phyloP scores from a whole-genome alignment of 1,140 invertebrate genomes.

The Drosophila parabipectinata region DNA sequence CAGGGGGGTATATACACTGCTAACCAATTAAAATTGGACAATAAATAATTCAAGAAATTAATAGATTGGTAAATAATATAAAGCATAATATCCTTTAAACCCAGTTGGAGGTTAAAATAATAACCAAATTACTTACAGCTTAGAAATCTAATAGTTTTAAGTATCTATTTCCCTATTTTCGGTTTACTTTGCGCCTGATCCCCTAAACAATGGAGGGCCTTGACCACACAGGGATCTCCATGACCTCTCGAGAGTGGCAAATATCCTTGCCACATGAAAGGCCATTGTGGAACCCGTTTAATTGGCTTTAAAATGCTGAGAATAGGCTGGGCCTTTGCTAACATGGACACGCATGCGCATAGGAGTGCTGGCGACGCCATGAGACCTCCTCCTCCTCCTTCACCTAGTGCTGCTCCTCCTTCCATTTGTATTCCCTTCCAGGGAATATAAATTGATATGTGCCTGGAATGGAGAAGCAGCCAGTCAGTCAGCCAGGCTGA shows the following conservation, averaged over 20 bases:
- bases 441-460: conserved; percentile 59
- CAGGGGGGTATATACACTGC: background rate
- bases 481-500: conserved; percentile 1
- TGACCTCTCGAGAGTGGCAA: background rate
- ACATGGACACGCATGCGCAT: conserved; percentile 52
- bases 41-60: background rate
- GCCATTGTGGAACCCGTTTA: conserved; percentile 58
- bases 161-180: background rate
- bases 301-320: conserved; percentile 61
- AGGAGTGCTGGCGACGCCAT: conserved; percentile 40
- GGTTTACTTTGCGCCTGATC: background rate
- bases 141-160: background rate
- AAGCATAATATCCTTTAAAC: too few relatives aligned
- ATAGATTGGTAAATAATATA: background rate
- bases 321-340: conserved; percentile 50
- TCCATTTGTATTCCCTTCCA: conserved; percentile 16
- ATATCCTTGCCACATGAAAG: conserved; percentile 6
- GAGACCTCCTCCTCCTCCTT: conserved; percentile 28
- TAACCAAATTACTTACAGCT: background rate
- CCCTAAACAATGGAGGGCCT: background rate
- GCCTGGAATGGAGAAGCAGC: conserved; percentile 45
- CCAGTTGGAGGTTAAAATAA: too few relatives aligned
- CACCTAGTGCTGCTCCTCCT: background rate
- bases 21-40: background rate
- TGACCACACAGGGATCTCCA: background rate